Evolutionary conservation across 1,140 invertebrate genomes (phyloP).

Genomic region (Oscheius sp.): DNA sequence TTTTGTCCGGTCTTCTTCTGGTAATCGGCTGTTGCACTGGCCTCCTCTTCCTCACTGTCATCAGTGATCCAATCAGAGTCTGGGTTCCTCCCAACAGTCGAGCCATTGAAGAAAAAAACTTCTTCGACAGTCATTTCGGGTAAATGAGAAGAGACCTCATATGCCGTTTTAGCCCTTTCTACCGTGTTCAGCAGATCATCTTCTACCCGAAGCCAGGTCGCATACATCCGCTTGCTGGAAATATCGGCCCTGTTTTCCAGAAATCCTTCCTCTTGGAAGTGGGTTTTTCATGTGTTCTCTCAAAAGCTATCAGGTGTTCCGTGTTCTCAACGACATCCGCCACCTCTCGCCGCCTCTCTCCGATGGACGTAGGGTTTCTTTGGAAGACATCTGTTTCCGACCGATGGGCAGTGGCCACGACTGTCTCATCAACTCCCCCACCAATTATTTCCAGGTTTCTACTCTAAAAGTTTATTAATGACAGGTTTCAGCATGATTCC

Average conservation of each 20-base stretch:
- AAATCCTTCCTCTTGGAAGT: constrained; percentile 70
- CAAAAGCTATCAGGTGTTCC: constrained; percentile 43
- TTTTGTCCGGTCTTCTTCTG: background rate
- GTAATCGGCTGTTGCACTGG: background rate
- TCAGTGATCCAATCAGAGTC: constrained; percentile 89
- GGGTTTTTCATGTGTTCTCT: background rate
- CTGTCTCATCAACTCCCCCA: constrained; percentile 81
- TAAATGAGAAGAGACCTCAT: constrained; percentile 23
- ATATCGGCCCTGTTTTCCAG: constrained; percentile 77
- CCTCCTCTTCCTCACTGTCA: background rate
- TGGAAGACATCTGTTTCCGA: constrained; percentile 86
- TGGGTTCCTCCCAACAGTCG: constrained; percentile 86
- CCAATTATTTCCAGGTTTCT: constrained; percentile 77
- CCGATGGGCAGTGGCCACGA: constrained; percentile 71
- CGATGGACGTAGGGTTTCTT: constrained; percentile 13
- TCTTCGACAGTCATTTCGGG: constrained; percentile 83
- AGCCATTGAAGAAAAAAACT: constrained; percentile 80
- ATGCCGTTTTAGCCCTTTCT: constrained; percentile 76
- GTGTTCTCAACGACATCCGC: constrained; percentile 30
- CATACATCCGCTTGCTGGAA: constrained; percentile 65
- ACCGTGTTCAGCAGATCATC: constrained; percentile 86
- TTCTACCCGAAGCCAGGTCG: constrained; percentile 64
- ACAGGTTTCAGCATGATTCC: background rate
- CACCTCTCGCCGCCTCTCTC: constrained; percentile 14
- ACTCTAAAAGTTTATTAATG: background rate